Conservation (phyloP, 2,113 vertebrate genomes). For the Ammodytes dubius region DNA sequence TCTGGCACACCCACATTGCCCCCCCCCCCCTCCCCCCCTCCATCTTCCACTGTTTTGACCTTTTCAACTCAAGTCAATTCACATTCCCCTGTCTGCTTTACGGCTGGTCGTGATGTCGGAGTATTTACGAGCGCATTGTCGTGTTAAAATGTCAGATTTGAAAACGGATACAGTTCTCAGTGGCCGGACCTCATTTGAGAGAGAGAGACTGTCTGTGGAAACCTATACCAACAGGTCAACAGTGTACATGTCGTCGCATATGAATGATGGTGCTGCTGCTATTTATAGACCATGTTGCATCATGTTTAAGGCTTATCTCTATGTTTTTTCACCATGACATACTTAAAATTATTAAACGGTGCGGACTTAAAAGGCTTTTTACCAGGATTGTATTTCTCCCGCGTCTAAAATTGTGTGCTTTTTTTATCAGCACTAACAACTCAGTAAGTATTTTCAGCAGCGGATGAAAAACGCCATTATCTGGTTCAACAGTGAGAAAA, state of each 20-base stretch:
- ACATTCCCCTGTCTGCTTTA: constrained; percentile 45
- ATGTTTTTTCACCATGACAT: background rate
- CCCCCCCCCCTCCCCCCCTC: background rate
- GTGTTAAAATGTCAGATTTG: constrained; percentile 48
- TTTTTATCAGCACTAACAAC: no score
- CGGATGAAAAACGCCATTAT: background rate
- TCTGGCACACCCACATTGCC: constrained; percentile 4
- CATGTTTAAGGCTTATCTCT: background rate
- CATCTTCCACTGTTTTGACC: constrained; percentile 38
- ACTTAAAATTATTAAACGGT: background rate
- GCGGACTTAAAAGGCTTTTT: background rate
- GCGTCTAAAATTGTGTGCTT: no score
- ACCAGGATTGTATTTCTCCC: background rate
- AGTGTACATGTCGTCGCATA: constrained; percentile 1
- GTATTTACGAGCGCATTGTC: constrained; percentile 48
- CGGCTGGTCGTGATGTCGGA: constrained; percentile 22
- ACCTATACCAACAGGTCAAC: constrained; percentile 4
- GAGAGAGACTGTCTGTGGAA: constrained; percentile 14
- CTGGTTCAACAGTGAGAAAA: background rate
- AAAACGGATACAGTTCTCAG: constrained; percentile 34
- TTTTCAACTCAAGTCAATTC: constrained; percentile 29
- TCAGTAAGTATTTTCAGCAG: background rate
- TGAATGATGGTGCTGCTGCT: constrained; percentile 9
- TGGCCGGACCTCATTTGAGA: constrained; percentile 37
- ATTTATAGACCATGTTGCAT: constrained; percentile 8